Evolutionary conservation across 2,888 invertebrate genomes (phyloP).

Genomic region (Charanyca ferruginea): DNA sequence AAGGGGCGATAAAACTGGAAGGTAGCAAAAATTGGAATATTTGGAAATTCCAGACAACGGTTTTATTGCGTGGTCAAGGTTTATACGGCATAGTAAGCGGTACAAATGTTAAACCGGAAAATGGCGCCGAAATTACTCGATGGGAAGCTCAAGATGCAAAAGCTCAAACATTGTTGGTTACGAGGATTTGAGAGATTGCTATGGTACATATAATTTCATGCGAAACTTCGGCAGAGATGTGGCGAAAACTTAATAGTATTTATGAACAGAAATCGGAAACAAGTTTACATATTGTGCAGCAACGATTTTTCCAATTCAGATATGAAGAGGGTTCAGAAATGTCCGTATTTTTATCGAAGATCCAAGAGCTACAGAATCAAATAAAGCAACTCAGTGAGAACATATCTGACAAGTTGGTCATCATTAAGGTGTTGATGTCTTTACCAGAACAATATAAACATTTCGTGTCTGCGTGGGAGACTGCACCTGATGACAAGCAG

Average conservation of each 20-base stretch:
- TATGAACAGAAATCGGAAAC: conserved; percentile 67
- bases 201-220: conserved; percentile 66
- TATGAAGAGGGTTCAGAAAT: conserved; percentile 59
- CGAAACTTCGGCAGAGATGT: conserved; percentile 45
- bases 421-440: conserved; percentile 62
- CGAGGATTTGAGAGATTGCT: conserved; percentile 62
- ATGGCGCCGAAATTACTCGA: conserved; percentile 4
- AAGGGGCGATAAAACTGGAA: conserved; percentile 60
- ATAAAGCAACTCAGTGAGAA: conserved; percentile 65
- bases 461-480: conserved; percentile 72
- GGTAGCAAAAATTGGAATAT: conserved; percentile 64
- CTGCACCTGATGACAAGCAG: too few relatives aligned
- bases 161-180: conserved; percentile 63
- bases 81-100: conserved; percentile 56
- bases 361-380: conserved; percentile 63
- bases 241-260: conserved; percentile 48
- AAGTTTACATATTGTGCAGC: conserved; percentile 35
- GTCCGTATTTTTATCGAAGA: conserved; percentile 64
- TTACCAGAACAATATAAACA: conserved; percentile 66
- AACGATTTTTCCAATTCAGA: conserved; percentile 61
- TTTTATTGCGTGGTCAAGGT: neutral
- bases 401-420: too few relatives aligned
- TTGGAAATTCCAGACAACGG: conserved; percentile 62
- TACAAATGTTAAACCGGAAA: conserved; percentile 46
- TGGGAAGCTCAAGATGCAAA: conserved; percentile 65